A percentile compares a stretch with the other conserved stretches of the same genome.
phyloP scores from a whole-genome alignment of 2,113 vertebrate genomes.

The Atlantisia rogersi region DNA sequence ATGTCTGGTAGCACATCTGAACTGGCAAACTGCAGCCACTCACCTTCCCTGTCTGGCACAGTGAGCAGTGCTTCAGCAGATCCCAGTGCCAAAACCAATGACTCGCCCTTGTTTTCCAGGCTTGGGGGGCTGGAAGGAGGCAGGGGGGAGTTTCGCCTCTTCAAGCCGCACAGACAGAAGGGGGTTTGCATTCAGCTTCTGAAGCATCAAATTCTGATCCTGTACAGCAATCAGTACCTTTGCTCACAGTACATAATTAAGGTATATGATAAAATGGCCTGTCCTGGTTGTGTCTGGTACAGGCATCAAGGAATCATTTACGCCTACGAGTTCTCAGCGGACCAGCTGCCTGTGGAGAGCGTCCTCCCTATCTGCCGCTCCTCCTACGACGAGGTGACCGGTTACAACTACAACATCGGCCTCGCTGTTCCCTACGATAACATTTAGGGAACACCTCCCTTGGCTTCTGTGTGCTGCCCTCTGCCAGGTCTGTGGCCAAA shows the following conservation, averaged over 20 bases:
- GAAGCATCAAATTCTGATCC: accelerated
- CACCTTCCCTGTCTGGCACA: neutral
- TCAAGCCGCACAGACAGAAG: neutral
- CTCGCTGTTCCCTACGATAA: slow-evolving; percentile 84
- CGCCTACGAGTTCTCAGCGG: slow-evolving; percentile 88
- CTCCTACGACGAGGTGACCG: slow-evolving; percentile 69
- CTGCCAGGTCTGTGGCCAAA: neutral
- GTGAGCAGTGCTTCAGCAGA: neutral
- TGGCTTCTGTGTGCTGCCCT: neutral
- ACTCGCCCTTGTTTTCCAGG: neutral
- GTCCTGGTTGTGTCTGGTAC: neutral
- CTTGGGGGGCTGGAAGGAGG: neutral
- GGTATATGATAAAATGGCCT: neutral
- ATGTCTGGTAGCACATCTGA: neutral
- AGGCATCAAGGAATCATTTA: slow-evolving; percentile 91
- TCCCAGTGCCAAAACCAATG: neutral
- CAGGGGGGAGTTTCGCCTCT: neutral
- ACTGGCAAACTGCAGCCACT: neutral
- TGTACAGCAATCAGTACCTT: accelerated
- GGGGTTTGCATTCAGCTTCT: neutral
- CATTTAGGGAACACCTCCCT: slow-evolving; percentile 9
- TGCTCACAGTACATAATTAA: too few species aligned
- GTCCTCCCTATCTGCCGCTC: slow-evolving; percentile 91
- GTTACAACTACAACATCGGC: slow-evolving; percentile 91
- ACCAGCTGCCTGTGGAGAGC: slow-evolving; percentile 78